A percentile compares a stretch with the other conserved stretches of the same genome.
Evolutionary conservation across 2,113 vertebrate genomes (phyloP).

Genomic region (Meleagris gallopavo): DNA sequence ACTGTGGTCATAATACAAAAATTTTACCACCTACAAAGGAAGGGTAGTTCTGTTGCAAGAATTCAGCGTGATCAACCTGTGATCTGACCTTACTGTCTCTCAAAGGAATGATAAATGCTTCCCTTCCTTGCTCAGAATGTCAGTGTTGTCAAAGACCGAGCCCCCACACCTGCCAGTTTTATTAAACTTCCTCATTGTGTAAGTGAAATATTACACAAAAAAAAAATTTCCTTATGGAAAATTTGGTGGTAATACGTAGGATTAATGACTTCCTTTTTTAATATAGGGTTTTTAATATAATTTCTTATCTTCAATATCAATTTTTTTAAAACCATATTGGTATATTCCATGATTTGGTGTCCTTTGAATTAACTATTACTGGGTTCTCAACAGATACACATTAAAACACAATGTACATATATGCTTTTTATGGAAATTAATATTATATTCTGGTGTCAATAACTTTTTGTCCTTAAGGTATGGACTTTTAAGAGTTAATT

Average conservation of each 20-base stretch:
- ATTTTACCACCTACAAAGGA: not conserved
- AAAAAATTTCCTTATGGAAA: not conserved
- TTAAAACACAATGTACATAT: not conserved
- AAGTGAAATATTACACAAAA: not conserved
- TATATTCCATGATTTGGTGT: not conserved
- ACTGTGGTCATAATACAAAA: not conserved
- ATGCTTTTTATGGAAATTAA: not conserved
- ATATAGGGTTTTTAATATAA: not conserved
- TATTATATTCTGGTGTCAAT: not conserved
- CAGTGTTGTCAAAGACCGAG: not conserved
- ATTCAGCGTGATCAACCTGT: not conserved
- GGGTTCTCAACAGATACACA: not conserved
- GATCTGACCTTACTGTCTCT: not conserved
- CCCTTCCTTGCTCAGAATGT: not conserved
- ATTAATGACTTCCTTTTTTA: not conserved
- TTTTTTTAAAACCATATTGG: not conserved
- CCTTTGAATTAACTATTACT: not conserved
- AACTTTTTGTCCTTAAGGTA: not conserved
- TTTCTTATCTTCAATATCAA: not conserved
- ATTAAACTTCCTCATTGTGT: not conserved
- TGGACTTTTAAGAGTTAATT: not conserved
- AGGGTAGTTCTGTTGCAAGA: not conserved
- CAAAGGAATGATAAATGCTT: not conserved
- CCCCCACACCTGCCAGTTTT: not conserved
- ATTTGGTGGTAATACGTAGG: not conserved